Conservation (phyloP, 2,888 invertebrate species). For the Volucella inflata region DNA sequence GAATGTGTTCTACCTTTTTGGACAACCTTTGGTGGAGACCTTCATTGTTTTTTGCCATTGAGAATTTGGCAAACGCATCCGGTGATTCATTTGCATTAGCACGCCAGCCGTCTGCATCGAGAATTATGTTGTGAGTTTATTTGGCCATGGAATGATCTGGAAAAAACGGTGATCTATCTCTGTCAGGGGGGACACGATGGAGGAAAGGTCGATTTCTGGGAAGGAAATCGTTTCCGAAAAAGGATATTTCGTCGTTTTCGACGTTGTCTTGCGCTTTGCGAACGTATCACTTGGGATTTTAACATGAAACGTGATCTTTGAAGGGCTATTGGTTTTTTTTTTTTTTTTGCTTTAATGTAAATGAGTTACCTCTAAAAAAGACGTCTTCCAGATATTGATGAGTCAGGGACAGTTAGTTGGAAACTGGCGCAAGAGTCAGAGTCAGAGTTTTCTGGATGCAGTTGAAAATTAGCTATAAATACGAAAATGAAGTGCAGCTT, state of each 20-base stretch:
- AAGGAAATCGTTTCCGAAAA: constrained; percentile 7
- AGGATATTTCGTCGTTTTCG: constrained; percentile 1
- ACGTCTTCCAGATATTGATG: no score
- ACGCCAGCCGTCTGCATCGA: constrained; percentile 28
- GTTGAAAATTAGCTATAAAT: no score
- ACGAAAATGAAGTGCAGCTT: no score
- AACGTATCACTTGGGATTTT: constrained; percentile 1
- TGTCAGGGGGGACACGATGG: neutral
- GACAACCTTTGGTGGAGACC: constrained; percentile 23
- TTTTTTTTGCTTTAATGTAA: neutral
- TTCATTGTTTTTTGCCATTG: constrained; percentile 65
- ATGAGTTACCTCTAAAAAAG: no score
- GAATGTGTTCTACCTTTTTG: constrained; percentile 2
- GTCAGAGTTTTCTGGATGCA: no score
- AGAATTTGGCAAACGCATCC: constrained; percentile 61
- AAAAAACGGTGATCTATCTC: constrained; percentile 19
- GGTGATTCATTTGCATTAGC: constrained; percentile 57
- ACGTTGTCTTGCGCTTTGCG: neutral
- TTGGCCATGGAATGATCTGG: constrained; percentile 2
- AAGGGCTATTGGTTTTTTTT: neutral
- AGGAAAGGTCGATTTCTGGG: neutral
- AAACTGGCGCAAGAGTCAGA: no score
- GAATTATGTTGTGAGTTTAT: constrained; percentile 35
- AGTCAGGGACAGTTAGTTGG: no score
- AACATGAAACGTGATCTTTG: constrained; percentile 7